These are phyloP conservation scores for Busseola fusca DNA, from an alignment of 2,888 invertebrate species.

Conservation along the genomic window DNA sequence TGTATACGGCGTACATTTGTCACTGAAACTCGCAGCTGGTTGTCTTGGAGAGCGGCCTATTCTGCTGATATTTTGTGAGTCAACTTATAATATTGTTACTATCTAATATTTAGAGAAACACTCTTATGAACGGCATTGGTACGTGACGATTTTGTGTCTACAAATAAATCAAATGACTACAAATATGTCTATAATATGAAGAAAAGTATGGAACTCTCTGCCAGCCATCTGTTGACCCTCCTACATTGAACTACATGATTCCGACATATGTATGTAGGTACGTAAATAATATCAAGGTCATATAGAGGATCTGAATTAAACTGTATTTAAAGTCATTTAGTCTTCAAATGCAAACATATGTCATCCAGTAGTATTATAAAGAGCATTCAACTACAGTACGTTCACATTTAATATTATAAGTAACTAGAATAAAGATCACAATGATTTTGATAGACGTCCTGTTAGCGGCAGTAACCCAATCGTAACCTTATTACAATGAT, in stretches of 20 bases:
- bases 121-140: not conserved
- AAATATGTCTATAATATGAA: not conserved
- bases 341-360: not conserved
- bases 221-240: too few relatives aligned
- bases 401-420: too few relatives aligned
- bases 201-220: not conserved
- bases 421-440: too few relatives aligned
- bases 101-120: not conserved
- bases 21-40: slow-evolving; percentile 17
- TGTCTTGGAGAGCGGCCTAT: not conserved
- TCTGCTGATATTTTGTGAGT: slow-evolving; percentile 3
- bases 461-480: too few relatives aligned
- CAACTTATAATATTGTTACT: not conserved
- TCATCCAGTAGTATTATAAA: not conserved
- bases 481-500: too few relatives aligned
- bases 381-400: not conserved
- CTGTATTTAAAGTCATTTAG: not conserved
- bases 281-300: not conserved
- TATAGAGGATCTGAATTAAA: not conserved
- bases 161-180: not conserved
- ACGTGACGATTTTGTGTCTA: not conserved
- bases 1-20: slow-evolving; percentile 32
- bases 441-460: too few relatives aligned
- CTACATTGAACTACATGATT: too few relatives aligned
- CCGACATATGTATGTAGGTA: not conserved